Evolutionary conservation across 23 tunicate species (phyloP).

Genomic region (Phallusia fumigata): DNA sequence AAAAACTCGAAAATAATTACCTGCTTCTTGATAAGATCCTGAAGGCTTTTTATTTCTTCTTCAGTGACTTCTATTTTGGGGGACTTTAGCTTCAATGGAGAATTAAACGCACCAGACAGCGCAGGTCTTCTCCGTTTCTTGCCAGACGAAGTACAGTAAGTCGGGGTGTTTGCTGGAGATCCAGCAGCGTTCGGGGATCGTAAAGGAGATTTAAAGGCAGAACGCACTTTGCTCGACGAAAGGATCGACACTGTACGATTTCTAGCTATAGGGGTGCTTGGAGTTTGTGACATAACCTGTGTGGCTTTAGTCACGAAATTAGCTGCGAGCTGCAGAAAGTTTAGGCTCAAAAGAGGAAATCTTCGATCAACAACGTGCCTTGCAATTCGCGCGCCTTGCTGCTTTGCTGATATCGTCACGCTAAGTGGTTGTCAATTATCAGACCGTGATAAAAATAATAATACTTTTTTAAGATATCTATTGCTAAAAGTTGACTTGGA

Average conservation of each 20-base stretch:
- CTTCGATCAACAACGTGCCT: too few species aligned
- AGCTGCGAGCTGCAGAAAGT: too few species aligned
- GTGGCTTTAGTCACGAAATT: too few species aligned
- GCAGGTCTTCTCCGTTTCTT: conserved; percentile 27
- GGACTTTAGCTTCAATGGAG: conserved; percentile 32
- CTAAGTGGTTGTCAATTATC: too few species aligned
- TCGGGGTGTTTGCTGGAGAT: background rate
- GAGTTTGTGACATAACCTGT: conserved; percentile 12
- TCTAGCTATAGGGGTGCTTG: conserved; percentile 36
- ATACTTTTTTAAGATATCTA: too few species aligned
- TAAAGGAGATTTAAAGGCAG: conserved; percentile 83
- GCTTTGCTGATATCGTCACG: too few species aligned
- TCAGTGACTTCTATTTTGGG: conserved; percentile 19
- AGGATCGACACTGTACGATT: conserved; percentile 50
- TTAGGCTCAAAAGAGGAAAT: too few species aligned
- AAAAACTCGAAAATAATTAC: background rate
- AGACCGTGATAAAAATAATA: too few species aligned
- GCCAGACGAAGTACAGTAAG: background rate
- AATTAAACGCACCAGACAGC: conserved; percentile 35
- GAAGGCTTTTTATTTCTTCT: background rate
- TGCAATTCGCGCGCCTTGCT: too few species aligned
- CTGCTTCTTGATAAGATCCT: background rate
- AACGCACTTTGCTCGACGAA: conserved; percentile 52
- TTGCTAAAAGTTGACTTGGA: background rate
- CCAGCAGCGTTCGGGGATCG: conserved; percentile 19